Base-by-base conservation (phyloP, 2,113 vertebrate genomes). In the Phaethornis superciliosus region DNA sequence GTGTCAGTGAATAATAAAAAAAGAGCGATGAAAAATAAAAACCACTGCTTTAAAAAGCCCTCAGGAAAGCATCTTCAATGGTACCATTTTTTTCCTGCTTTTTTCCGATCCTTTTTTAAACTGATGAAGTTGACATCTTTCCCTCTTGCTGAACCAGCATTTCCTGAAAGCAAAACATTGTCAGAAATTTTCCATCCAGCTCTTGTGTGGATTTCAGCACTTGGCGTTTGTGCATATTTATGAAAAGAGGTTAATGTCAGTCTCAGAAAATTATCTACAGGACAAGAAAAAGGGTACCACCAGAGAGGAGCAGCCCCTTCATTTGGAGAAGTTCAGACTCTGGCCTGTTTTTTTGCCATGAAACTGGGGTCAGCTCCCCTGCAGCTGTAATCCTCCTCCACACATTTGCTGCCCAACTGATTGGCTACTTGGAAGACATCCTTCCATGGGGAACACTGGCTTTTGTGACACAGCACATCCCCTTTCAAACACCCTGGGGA, bases 101-200 rank as follows among this genome's bases (percentile, higher is more conserved):
- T 79, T 93, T 96, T 94, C 87, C 77, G 64, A 89, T 79, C 65
- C 72, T 51, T 88, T 91, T 89, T 51, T 92, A 26, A 63, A 49
- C 68, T 88, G 88, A 77, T 55, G 52, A 82, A 95, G 79, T 52
- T 95, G 75, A 95, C 91, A 95, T 93, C 79, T 95, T 95, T 97
- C 88, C 90, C 91, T 95, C 93, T 79, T 93, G 89, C 90, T 96
- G 96, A 96, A 92, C 82, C 82, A 96, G 92, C 94, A 88, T 75
- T 95, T 94, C 90, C 95, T 94, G 90, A 94, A 18, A 70, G 87
- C 32, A 89, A 90, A 88, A 55, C 71, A 83, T 89, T 71, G 91
- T 94, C 85, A 91, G 75, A 94, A 96, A 90, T 77, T 95, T 96
- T 95, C 96, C 93, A 49, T 77, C 72, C 76, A 94, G 76, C 79